A percentile compares a stretch with the other conserved stretches of the same genome.
Conservation (phyloP, 2,888 invertebrate genomes). For the Fragum sueziense region DNA sequence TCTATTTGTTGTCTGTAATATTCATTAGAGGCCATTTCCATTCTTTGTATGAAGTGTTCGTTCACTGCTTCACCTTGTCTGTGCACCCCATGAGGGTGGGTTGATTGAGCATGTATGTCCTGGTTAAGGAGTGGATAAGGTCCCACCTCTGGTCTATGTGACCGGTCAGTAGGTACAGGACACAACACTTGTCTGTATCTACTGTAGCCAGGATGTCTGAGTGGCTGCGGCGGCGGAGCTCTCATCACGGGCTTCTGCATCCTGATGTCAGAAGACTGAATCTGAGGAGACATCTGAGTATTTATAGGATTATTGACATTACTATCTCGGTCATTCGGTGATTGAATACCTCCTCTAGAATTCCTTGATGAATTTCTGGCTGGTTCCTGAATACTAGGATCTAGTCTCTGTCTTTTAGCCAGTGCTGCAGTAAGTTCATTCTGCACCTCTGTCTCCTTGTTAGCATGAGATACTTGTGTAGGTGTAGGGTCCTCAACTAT, state of each 20-base stretch:
- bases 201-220: conserved; percentile 4
- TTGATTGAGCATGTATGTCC: background rate
- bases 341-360: no score
- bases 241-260: background rate
- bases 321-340: no score
- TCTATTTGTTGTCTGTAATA: no score
- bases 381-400: background rate
- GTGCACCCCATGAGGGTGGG: no score
- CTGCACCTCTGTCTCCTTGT: conserved; percentile 58
- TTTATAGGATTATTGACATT: background rate
- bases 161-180: conserved; percentile 2
- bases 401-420: conserved; percentile 52
- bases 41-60: background rate
- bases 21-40: background rate
- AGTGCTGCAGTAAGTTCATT: conserved; percentile 60
- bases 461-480: background rate
- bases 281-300: background rate
- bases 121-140: background rate
- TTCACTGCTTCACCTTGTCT: no score
- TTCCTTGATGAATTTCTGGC: background rate
- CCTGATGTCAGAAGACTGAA: background rate
- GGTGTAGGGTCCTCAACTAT: background rate
- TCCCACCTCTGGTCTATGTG: background rate
- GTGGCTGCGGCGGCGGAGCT: background rate
- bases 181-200: background rate